Base-by-base conservation (phyloP, 1,140 invertebrate species). In the Camponotus floridanus region DNA sequence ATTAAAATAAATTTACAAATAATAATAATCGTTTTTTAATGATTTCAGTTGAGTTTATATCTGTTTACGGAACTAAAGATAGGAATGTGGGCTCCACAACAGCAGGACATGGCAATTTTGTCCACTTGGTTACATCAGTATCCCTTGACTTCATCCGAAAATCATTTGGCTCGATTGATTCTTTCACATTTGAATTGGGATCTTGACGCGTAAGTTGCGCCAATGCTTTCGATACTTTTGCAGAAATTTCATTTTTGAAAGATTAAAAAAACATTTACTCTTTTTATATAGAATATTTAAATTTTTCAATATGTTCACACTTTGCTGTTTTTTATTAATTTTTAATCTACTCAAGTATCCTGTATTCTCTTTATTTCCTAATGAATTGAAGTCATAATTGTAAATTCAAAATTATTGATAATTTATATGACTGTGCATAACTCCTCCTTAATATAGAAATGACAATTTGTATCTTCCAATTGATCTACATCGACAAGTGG, bases 181-280 rank as follows among this genome's bases (percentile, higher is more conserved):
- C 94, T 98, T 31, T 95, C 96, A 51, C 95, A 97, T 81, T 95
- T 98, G 31, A 97, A 98, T 94, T 98, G 97, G 97, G 96, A 96
- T 76, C 95, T 96, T 55, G 95, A 96, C 83, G 84, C 85, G 93
- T 94, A 90, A 84, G 85, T 87, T n/a, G 18, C n/a, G 11, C 42
- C 11, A 59, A 64, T 68, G 33, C 74, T 74, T 33, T 2, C 31
- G 9, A 79, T 18, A 18, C 71, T 57, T 62, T 31, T 62, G 2
- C 3, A 73, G 15, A 18, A 36, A 21, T 36, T 8, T 59, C 26
- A 13, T 61, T 26, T 1, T 42, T 61, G 57, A 31, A 62, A 42
- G 39, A 26, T 5, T 3, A 51, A 4, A 57, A 18, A 73, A 36
- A 74, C n/a, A 51, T 51, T 33, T 18, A 57, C 15, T 6, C 15